Evolutionary conservation across 2,797 vertebrate species (phyloP).

Genomic region (Choloepus didactylus): DNA sequence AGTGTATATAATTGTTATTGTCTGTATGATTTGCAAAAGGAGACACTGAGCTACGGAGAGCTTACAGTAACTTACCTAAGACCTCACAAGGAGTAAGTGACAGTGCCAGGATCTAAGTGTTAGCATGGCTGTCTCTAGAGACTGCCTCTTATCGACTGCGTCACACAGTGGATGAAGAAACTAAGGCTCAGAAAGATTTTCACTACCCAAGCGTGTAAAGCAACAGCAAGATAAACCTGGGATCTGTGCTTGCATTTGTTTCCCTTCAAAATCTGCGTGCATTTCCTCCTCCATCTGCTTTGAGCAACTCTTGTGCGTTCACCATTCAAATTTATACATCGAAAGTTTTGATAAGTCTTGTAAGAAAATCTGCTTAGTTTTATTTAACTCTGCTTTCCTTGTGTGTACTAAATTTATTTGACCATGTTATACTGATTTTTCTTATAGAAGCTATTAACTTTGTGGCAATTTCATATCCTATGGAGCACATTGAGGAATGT

Average conservation of each 20-base stretch:
- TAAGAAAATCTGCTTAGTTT: not conserved
- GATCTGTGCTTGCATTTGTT: not conserved
- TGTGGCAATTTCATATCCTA: not conserved
- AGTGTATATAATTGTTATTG: not conserved
- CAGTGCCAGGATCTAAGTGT: not conserved
- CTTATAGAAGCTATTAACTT: not conserved
- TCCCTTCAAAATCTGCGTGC: accelerated
- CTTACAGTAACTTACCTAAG: not conserved
- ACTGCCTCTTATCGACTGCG: not conserved
- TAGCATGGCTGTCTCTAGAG: accelerated
- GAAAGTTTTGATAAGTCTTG: not conserved
- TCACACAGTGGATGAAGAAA: not conserved
- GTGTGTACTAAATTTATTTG: not conserved
- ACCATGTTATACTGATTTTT: not conserved
- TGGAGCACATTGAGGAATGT: not conserved
- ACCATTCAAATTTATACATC: not conserved
- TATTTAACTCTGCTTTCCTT: not conserved
- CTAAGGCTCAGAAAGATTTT: not conserved
- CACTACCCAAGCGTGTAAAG: not conserved
- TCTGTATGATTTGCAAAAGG: not conserved
- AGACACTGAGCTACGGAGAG: not conserved
- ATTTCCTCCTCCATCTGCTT: not conserved
- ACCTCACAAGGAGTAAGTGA: not conserved
- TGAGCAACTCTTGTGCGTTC: not conserved
- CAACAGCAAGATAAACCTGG: not conserved